Evolutionary conservation across 2,888 invertebrate species (phyloP), one percentile per base, ranked within the genome.

Genomic region (Thumatha senex): DNA sequence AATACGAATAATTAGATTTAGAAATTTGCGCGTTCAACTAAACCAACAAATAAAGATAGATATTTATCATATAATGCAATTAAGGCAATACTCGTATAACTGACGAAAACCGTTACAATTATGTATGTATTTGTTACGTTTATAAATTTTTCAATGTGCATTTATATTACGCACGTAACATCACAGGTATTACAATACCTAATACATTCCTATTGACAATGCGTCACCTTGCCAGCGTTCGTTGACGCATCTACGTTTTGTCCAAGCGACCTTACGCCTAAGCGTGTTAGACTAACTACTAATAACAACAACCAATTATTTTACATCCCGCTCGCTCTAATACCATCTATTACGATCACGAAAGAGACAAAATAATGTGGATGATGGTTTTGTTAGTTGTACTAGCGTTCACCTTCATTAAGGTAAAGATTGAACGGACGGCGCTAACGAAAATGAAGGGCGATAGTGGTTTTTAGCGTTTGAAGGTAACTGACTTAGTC

Each of bases 371-470:
- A 75, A 63, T 57, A 63, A 74, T 58, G 64, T 54, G 75, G 78
- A 76, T 78, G 80, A 80, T 80, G 78, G 81, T 78, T 80, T 80
- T 78, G 76, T 72, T 68, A 73, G 70, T 73, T 73, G 52, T 49
- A 58, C 67, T 68, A 70, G 72, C 78, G 82, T 78, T 89, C 77
- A 87, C 89, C 89, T 89, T 89, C 86, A 71, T 72, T 73, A 79
- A 86, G 86, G 86, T 82, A 83, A 78, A 80, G 80, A 86, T 76
- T 82, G 76, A 11, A 31, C 31, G 31, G 9, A 78, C 82, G 86
- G 84, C 83, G 88, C 85, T 91, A 89, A 90, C 88, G 74, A 89
- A 89, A 89, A 89, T 82, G 89, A 90, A 91, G 90, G 90, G 89
- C 89, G 80, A 81, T 81, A 76, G 76, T 77, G 64, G 79, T 78